Evolutionary conservation across 2,113 vertebrate species (phyloP), one percentile per base, ranked within the genome.

Genomic region (Phaethon lepturus): DNA sequence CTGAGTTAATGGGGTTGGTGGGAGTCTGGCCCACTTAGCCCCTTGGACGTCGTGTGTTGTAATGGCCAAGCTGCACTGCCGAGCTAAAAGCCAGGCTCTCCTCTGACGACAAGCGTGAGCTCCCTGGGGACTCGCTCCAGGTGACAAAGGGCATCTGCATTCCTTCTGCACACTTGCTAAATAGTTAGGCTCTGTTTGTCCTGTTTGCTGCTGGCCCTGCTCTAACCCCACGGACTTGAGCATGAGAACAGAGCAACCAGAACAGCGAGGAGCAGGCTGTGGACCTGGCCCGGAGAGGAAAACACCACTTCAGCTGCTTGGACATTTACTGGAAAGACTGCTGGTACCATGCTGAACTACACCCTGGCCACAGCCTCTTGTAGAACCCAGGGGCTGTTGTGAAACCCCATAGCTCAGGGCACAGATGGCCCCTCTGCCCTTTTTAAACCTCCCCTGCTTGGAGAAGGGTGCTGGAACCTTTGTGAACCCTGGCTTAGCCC

Each of bases 261-360:
- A 7, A 7, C 50, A 14, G 18, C 0, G 3, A 56, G 49, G 40
- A 83, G 35, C 0, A 0, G n/a, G 47, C 35, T 60, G 33, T 19
- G 78, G 58, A 6, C 67, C 40, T 40, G 55, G 47, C 31, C 73
- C 0, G 0, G 16, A 20, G 47, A 23, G n/a, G 18, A 44, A 31
- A 64, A 19, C 20, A 38, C 45, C 23, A 38, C 4, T 47, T 93
- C 49, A 44, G 7, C 31, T 45, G 15, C 1, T 18, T 45, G 62
- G 31, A 66, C n/a, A 26, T 33, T 24, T 10, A 23, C 47, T 85
- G 80, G 44, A 47, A 75, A 47, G 33, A 14, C 44, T 59, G 40
- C 18, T 72, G 79, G 7, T 47, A 45, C 68, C 68, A 3, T 31
- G 40, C 52, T 58, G 77, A 82, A 12, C 55, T 50, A 4, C 8